Base-by-base conservation (phyloP, 2,888 invertebrate species). In the Phalera bucephala region DNA sequence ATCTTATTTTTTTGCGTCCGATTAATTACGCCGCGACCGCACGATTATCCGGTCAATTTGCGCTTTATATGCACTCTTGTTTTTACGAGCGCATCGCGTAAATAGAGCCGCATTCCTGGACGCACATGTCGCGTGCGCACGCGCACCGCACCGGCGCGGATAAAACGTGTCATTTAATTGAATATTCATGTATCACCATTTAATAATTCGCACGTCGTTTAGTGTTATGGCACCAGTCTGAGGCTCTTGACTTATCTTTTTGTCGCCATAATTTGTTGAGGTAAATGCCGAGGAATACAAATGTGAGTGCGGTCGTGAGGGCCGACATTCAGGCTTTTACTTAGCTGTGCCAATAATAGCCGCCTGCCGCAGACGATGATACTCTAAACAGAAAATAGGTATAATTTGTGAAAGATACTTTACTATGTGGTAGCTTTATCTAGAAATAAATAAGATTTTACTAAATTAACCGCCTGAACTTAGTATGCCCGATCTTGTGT, bases 11-110 rank as follows among this genome's bases (percentile, higher is more conserved):
- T 53, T 40, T 9, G 7, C 23, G 6, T n/a, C 12, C 42, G 43
- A 44, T 53, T 57, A 57, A 57, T 55, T 50, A 53, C 50, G 23
- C 45, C 45, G 37, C 59, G 12, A 3, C 43, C 46, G 58, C 38
- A 50, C 50, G 38, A 53, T 50, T 50, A 50, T 50, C 22, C 34
- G 38, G 40, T 29, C 44, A 43, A 42, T 57, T 57, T 50, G 34
- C 33, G 34, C 15, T 9, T 10, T 5, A 15, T 28, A 15, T 15
- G 28, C 28, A 25, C 12, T 25, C 23, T 10, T 2, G 25, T 25
- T 25, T 25, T 25, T 25, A 25, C 12, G 25, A 25, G 25, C 25
- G 12, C 25, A 25, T 25, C 25, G 9, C 2, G 25, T 33, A 34
- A 50, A 50, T 57, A 52, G 45, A 45, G 38, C 37, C 45, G 37